Conservation (phyloP, 1,140 invertebrate genomes). For the Dryas iulia region DNA sequence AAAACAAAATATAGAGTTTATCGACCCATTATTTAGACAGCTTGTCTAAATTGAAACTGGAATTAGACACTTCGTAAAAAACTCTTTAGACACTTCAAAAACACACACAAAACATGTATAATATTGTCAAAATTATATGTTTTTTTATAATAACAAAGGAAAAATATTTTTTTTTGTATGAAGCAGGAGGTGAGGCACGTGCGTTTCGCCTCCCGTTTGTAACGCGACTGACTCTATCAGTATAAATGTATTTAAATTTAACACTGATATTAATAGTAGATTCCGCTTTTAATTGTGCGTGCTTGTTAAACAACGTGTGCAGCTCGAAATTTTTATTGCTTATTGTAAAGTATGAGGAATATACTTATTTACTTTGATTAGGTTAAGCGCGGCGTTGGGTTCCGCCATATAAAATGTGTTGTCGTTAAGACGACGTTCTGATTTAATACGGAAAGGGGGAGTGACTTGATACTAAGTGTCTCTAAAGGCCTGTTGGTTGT, state of each 20-base stretch:
- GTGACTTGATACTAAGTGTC: too few species aligned
- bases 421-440: too few species aligned
- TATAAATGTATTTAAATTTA: slow-evolving; percentile 31
- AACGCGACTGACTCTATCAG: slow-evolving; percentile 28
- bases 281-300: slow-evolving; percentile 22
- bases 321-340: not conserved
- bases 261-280: slow-evolving; percentile 34
- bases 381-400: too few species aligned
- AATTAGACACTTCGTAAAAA: not conserved
- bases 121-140: not conserved
- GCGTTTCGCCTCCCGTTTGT: not conserved
- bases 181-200: not conserved
- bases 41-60: not conserved
- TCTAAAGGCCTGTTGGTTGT: too few species aligned
- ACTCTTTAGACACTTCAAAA: not conserved
- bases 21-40: not conserved
- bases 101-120: not conserved
- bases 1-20: not conserved
- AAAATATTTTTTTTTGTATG: not conserved
- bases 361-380: too few species aligned
- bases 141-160: not conserved
- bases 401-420: too few species aligned
- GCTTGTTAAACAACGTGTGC: not conserved
- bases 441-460: too few species aligned
- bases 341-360: not conserved